Conservation (phyloP, 2,113 vertebrate species). For the Chloropsis hardwickii region DNA sequence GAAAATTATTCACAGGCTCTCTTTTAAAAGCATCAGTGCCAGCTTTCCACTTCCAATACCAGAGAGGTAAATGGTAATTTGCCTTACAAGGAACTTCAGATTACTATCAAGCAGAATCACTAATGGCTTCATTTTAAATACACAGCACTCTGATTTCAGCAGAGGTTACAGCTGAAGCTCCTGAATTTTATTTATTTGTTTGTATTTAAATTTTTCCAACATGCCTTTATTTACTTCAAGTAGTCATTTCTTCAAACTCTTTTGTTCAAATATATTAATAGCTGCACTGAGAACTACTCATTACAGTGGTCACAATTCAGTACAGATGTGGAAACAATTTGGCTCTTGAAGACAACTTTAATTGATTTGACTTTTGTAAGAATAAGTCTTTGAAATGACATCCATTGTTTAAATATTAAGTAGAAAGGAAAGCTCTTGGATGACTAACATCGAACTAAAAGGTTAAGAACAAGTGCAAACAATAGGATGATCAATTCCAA, state of each 20-base stretch:
- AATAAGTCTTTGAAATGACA: not conserved
- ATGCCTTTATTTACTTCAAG: not conserved
- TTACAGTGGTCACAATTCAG: not conserved
- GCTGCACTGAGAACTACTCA: not conserved
- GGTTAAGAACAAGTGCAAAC: not conserved
- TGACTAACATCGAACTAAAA: not conserved
- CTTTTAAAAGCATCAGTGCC: not conserved
- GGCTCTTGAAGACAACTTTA: not conserved
- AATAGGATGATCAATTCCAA: not conserved
- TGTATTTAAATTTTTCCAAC: not conserved
- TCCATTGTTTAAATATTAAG: not conserved
- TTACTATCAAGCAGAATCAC: not conserved
- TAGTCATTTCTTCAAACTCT: not conserved
- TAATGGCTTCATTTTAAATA: not conserved
- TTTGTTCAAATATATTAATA: not conserved
- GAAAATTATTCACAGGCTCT: slow-evolving; percentile 1
- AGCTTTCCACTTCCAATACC: not conserved
- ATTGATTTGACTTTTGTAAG: not conserved
- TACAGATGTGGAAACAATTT: not conserved
- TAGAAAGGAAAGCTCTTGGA: not conserved
- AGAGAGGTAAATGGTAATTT: not conserved
- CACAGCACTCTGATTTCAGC: not conserved
- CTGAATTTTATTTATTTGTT: not conserved
- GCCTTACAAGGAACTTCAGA: not conserved
- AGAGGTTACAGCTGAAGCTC: not conserved